phyloP scores from a whole-genome alignment of 1,140 invertebrate genomes.

The Helicoverpa zea region DNA sequence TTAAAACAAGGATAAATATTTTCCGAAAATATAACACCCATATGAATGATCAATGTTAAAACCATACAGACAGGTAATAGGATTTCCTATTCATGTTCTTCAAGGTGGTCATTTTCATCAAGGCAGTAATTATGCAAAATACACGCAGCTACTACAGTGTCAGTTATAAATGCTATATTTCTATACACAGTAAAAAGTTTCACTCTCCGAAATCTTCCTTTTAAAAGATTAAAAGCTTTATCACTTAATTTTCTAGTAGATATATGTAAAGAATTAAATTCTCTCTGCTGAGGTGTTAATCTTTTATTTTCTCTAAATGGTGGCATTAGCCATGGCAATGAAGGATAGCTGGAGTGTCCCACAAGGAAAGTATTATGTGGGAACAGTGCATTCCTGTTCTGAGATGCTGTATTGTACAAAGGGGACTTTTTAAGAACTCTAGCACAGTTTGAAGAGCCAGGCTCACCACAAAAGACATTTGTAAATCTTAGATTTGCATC shows the following conservation, averaged over 20 bases:
- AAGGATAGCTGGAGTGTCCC: constrained; percentile 73
- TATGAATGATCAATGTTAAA: too few relatives aligned
- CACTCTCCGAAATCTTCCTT: constrained; percentile 68
- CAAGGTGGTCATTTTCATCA: constrained; percentile 69
- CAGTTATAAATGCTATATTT: constrained; percentile 76
- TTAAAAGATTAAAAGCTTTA: constrained; percentile 67
- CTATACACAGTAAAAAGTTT: constrained; percentile 73
- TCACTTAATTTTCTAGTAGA: constrained; percentile 70
- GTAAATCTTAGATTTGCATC: constrained; percentile 71
- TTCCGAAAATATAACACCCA: neutral
- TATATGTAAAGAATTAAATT: constrained; percentile 70
- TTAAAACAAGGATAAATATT: neutral
- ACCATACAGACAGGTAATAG: neutral
- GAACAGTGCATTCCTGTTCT: constrained; percentile 67
- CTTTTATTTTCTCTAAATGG: constrained; percentile 75
- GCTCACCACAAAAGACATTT: constrained; percentile 73
- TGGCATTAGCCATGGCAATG: constrained; percentile 70
- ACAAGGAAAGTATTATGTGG: constrained; percentile 70
- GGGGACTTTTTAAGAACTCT: constrained; percentile 69
- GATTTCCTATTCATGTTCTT: constrained; percentile 51
- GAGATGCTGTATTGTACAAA: constrained; percentile 67
- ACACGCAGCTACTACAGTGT: constrained; percentile 74
- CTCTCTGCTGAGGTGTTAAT: constrained; percentile 69
- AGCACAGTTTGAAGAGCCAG: constrained; percentile 68
- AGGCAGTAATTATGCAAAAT: constrained; percentile 76